phyloP scores from a whole-genome alignment of 2,888 invertebrate genomes.

The Norana najaformis region DNA sequence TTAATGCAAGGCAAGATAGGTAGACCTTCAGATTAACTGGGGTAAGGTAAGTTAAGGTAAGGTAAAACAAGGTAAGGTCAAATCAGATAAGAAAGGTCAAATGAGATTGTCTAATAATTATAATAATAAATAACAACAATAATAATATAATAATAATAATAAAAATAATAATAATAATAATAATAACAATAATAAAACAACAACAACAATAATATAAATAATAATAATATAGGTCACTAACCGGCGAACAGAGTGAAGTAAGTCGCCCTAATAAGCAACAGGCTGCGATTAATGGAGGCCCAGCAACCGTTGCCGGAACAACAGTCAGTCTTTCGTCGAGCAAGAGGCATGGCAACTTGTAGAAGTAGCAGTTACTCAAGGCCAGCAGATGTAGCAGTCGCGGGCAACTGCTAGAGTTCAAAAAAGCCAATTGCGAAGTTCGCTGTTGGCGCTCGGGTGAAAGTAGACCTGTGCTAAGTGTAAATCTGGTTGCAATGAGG shows the following conservation, averaged over 20 bases:
- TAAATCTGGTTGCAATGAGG: neutral
- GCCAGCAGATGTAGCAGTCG: neutral
- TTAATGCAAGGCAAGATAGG: too few relatives aligned
- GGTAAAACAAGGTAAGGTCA: too few relatives aligned
- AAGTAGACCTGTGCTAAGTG: neutral
- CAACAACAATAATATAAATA: neutral
- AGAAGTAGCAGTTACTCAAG: too few relatives aligned
- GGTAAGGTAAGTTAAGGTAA: too few relatives aligned
- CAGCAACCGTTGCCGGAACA: neutral
- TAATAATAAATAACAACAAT: neutral
- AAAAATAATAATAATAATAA: neutral
- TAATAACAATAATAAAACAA: too few relatives aligned
- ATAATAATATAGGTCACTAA: neutral
- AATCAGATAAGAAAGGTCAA: too few relatives aligned
- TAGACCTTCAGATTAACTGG: too few relatives aligned
- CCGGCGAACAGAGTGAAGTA: neutral
- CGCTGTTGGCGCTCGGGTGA: neutral
- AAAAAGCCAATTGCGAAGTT: neutral
- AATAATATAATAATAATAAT: too few relatives aligned
- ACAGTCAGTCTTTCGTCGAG: neutral
- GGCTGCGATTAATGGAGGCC: neutral
- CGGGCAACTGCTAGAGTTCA: neutral
- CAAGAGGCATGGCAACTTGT: neutral
- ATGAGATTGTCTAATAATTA: too few relatives aligned
- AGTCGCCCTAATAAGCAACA: conserved; percentile 14